Conservation (phyloP, 2,888 invertebrate species). For the Oscheius sp. region DNA sequence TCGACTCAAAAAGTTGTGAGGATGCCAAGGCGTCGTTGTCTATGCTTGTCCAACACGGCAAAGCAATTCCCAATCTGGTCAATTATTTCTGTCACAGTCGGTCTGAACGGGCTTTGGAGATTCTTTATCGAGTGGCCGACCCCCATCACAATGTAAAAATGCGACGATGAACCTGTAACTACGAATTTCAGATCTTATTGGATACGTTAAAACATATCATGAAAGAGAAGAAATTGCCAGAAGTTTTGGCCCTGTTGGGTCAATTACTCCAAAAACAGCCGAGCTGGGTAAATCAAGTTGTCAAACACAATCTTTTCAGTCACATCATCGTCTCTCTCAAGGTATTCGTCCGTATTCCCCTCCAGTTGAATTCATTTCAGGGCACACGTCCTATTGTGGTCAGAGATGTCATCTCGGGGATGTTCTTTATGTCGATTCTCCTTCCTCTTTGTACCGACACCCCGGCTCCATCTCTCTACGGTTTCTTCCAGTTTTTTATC, state of each 20-base stretch:
- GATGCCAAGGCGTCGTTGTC: slow-evolving; percentile 43
- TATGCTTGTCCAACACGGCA: slow-evolving; percentile 43
- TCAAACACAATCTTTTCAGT: slow-evolving; percentile 49
- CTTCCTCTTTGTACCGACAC: slow-evolving; percentile 49
- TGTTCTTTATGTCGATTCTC: slow-evolving; percentile 47
- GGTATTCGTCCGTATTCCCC: slow-evolving; percentile 8
- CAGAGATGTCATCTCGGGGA: slow-evolving; percentile 41
- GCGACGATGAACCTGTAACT: background rate
- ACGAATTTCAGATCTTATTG: slow-evolving; percentile 1
- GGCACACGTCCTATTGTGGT: background rate
- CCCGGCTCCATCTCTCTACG: slow-evolving; percentile 19
- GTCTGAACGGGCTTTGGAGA: slow-evolving; percentile 52
- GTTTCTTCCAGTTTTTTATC: slow-evolving; percentile 45
- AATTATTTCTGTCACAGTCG: slow-evolving; percentile 43
- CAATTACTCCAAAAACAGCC: slow-evolving; percentile 48
- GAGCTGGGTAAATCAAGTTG: slow-evolving; percentile 51
- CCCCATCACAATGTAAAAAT: slow-evolving; percentile 48
- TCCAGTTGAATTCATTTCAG: background rate
- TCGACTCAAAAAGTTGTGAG: slow-evolving; percentile 47
- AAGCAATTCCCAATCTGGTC: slow-evolving; percentile 48
- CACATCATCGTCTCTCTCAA: slow-evolving; percentile 39
- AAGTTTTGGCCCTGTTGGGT: slow-evolving; percentile 35
- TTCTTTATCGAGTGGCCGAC: slow-evolving; percentile 48
- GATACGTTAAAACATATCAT: slow-evolving; percentile 7
- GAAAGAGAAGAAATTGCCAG: slow-evolving; percentile 14